Percentiles rank a stretch among this genome's conserved stretches.
These are phyloP conservation scores for Furcula furcula DNA, from an alignment of 2,888 invertebrate genomes.

Conservation along the genomic window DNA sequence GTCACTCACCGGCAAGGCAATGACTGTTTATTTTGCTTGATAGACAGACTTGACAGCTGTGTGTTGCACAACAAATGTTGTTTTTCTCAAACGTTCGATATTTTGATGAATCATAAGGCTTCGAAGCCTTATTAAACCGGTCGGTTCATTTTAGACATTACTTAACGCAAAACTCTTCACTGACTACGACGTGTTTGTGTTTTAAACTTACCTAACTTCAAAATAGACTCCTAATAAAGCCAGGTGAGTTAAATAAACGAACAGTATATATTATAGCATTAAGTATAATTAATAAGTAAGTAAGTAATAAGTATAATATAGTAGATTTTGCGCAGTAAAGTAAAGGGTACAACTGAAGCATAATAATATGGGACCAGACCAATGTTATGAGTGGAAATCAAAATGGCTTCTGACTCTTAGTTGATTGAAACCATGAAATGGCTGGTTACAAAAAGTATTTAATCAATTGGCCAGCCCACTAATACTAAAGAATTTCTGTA, in stretches of 20 bases:
- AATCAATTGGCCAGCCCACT: too few relatives aligned
- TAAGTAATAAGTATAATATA: too few relatives aligned
- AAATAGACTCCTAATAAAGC: too few relatives aligned
- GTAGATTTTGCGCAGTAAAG: slow-evolving; percentile 3
- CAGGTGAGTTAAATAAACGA: too few relatives aligned
- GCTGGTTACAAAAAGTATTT: background rate
- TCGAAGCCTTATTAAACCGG: slow-evolving; percentile 38
- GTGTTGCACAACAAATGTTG: slow-evolving; percentile 54
- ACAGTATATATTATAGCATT: too few relatives aligned
- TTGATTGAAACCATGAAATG: background rate
- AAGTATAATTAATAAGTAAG: too few relatives aligned
- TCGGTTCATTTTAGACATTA: slow-evolving; percentile 29
- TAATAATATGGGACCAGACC: background rate
- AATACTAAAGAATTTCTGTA: too few relatives aligned
- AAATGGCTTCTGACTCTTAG: slow-evolving; percentile 11
- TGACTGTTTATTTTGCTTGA: slow-evolving; percentile 41
- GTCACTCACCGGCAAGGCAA: slow-evolving; percentile 7
- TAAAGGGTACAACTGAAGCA: background rate
- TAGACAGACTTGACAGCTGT: slow-evolving; percentile 15
- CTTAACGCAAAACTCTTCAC: slow-evolving; percentile 29
- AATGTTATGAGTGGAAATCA: slow-evolving; percentile 1
- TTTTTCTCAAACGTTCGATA: slow-evolving; percentile 48
- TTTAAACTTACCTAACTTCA: too few relatives aligned
- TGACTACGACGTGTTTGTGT: slow-evolving; percentile 20
- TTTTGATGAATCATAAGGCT: slow-evolving; percentile 52